Conservation (phyloP, 2,888 invertebrate species). For the Oithona nana region DNA sequence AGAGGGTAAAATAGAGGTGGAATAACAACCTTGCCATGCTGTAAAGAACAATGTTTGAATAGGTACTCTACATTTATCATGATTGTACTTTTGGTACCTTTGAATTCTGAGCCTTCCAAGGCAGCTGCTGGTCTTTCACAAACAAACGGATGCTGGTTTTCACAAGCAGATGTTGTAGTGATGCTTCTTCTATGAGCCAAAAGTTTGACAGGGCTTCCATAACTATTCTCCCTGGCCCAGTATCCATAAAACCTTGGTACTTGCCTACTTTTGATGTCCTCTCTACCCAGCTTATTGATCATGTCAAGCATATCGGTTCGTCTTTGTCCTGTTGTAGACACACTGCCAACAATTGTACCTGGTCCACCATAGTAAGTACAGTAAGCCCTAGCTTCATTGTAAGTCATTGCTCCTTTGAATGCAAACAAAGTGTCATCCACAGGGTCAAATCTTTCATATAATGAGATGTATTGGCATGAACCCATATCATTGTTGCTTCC, state of each 20-base stretch:
- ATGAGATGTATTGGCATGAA: too few relatives aligned
- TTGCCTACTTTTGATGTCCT: neutral
- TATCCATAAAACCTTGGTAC: neutral
- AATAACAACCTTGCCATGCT: neutral
- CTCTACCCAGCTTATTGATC: too few relatives aligned
- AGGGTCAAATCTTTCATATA: too few relatives aligned
- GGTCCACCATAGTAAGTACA: too few relatives aligned
- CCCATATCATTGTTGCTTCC: too few relatives aligned
- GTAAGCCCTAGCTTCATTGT: too few relatives aligned
- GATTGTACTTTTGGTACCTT: neutral
- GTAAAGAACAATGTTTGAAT: neutral
- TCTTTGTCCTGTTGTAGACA: too few relatives aligned
- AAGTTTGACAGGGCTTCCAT: too few relatives aligned
- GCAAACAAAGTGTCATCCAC: too few relatives aligned
- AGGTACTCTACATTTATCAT: neutral
- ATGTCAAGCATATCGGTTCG: too few relatives aligned
- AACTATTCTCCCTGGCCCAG: neutral
- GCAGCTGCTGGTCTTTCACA: neutral
- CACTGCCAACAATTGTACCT: too few relatives aligned
- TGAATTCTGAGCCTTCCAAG: neutral
- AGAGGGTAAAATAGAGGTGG: neutral
- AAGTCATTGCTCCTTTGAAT: too few relatives aligned
- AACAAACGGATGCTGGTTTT: neutral
- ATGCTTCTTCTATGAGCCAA: neutral
- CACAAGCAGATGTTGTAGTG: neutral